A percentile compares a stretch with the other conserved stretches of the same genome.
Conservation (phyloP, 2,888 invertebrate genomes). For the Chaitophorus viminalis region DNA sequence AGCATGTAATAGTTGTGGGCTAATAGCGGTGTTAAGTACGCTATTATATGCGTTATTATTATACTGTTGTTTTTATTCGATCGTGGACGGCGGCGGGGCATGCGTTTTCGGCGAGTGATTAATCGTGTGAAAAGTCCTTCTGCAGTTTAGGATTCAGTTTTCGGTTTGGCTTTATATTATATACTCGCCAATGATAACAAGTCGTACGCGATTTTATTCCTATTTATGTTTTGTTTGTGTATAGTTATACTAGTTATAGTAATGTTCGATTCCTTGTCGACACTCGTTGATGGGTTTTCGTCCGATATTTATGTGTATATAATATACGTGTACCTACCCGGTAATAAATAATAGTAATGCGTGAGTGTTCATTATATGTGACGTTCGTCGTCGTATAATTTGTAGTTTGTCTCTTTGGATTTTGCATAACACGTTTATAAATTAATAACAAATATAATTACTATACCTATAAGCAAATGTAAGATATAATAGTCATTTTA, state of each 20-base stretch:
- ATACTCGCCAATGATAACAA: not conserved
- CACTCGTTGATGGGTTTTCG: not conserved
- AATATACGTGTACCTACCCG: too few relatives aligned
- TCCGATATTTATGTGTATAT: not conserved
- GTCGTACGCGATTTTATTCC: not conserved
- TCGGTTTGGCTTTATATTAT: not conserved
- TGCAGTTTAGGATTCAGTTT: too few relatives aligned
- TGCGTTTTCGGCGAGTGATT: constrained; percentile 33
- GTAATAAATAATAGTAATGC: not conserved
- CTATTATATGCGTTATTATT: not conserved
- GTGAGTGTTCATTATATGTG: not conserved
- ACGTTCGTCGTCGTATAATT: not conserved
- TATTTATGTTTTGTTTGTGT: not conserved
- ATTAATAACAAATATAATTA: not conserved
- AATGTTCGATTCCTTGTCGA: too few relatives aligned
- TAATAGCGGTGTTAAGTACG: not conserved
- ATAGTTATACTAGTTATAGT: too few relatives aligned
- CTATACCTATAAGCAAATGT: too few relatives aligned
- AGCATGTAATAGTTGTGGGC: not conserved
- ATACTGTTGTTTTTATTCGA: constrained; percentile 18
- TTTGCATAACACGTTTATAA: not conserved
- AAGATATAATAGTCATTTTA: not conserved
- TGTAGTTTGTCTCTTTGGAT: not conserved
- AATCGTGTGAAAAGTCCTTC: constrained; percentile 49
- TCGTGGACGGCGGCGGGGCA: not conserved